phyloP scores from a whole-genome alignment of 2,888 invertebrate species.

The Tupiocoris notatus region DNA sequence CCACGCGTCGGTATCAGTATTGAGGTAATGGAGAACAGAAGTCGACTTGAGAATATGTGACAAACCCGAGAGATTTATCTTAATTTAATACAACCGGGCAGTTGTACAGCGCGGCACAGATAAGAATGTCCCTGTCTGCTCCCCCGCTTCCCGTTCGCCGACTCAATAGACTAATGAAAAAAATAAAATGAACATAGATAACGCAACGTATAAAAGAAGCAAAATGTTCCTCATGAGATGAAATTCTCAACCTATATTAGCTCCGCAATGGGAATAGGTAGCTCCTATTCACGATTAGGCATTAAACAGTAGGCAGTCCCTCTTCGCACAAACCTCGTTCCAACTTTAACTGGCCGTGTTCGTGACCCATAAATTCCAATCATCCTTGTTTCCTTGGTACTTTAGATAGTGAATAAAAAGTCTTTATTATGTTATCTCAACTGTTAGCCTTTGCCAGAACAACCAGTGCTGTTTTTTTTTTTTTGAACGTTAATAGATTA shows the following conservation, averaged over 20 bases:
- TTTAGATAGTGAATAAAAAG: too few species aligned
- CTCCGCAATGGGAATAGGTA: too few species aligned
- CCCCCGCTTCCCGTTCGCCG: neutral
- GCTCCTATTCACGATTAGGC: too few species aligned
- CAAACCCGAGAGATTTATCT: constrained; percentile 13
- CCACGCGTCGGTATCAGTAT: neutral
- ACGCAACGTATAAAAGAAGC: neutral
- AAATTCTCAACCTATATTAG: too few species aligned
- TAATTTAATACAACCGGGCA: constrained; percentile 29
- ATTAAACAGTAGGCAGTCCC: too few species aligned
- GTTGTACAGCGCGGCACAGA: neutral
- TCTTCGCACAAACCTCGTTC: too few species aligned
- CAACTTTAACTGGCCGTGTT: too few species aligned
- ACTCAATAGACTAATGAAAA: neutral
- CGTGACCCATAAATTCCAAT: neutral
- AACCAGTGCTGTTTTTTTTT: too few species aligned
- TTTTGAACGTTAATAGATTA: too few species aligned
- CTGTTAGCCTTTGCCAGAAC: too few species aligned
- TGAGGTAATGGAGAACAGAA: neutral
- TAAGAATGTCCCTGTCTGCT: neutral
- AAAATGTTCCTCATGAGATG: neutral
- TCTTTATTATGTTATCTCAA: too few species aligned
- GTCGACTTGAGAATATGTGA: neutral
- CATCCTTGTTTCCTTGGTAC: too few species aligned
- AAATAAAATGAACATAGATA: neutral